phyloP scores from a whole-genome alignment of 2,888 invertebrate species.

The Mamestra brassicae region DNA sequence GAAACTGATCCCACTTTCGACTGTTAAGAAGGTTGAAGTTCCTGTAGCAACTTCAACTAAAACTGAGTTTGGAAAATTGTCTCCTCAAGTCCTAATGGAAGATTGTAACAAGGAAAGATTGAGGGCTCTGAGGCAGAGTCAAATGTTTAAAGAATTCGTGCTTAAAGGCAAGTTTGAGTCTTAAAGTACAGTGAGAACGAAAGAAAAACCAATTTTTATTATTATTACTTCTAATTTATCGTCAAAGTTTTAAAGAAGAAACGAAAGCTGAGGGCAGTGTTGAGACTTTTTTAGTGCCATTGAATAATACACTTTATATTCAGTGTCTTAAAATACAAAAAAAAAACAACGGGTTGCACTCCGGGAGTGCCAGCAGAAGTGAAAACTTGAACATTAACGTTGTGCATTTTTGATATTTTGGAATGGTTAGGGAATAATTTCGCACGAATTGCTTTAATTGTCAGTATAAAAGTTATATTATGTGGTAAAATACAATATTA shows the following conservation, averaged over 20 bases:
- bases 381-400: no score
- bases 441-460: no score
- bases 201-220: constrained; percentile 48
- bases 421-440: no score
- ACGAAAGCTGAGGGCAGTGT: neutral
- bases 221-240: neutral
- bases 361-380: no score
- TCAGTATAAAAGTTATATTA: no score
- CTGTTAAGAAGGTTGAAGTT: neutral
- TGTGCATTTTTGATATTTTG: no score
- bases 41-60: neutral
- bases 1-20: constrained; percentile 25
- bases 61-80: constrained; percentile 16
- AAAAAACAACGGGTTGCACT: no score
- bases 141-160: constrained; percentile 48
- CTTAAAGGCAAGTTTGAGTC: constrained; percentile 36
- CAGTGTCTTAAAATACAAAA: neutral
- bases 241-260: neutral
- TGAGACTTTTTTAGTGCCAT: no score
- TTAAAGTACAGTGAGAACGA: constrained; percentile 35
- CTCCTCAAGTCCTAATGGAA: constrained; percentile 62
- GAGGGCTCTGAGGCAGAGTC: constrained; percentile 35
- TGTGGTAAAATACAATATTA: no score
- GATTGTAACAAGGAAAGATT: constrained; percentile 74
- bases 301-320: neutral